A percentile compares a stretch with the other conserved stretches of the same genome.
Evolutionary conservation across 2,113 vertebrate species (phyloP).

Genomic region (Semnornis frantzii): DNA sequence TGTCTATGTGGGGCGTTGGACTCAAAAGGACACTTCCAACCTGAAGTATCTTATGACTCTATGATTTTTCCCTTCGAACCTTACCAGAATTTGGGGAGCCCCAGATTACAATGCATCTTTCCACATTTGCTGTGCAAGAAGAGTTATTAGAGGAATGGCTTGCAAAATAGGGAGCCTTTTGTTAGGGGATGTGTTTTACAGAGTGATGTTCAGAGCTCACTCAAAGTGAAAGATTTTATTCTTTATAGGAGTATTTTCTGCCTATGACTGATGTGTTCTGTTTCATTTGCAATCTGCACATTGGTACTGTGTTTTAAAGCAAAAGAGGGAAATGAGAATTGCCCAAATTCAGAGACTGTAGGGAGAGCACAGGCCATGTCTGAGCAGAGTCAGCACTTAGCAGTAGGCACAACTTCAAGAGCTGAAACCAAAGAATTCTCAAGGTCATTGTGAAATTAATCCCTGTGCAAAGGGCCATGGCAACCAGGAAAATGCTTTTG

Average conservation of each 20-base stretch:
- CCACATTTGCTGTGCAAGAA: not conserved
- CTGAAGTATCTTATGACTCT: too few species aligned
- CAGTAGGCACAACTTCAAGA: not conserved
- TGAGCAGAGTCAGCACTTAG: not conserved
- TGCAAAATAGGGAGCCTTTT: not conserved
- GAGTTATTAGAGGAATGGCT: not conserved
- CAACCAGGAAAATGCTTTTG: not conserved
- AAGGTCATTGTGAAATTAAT: constrained; percentile 14
- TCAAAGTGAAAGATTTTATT: not conserved
- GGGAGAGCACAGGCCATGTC: not conserved
- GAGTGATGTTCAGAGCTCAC: not conserved
- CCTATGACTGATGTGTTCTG: not conserved
- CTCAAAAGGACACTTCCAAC: too few species aligned
- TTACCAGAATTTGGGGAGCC: not conserved
- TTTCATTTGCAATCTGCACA: not conserved
- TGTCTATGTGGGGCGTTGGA: too few species aligned
- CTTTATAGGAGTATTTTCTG: not conserved
- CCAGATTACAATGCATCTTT: not conserved
- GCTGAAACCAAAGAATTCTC: not conserved
- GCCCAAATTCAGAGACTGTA: not conserved
- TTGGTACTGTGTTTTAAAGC: not conserved
- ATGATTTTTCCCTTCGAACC: not conserved
- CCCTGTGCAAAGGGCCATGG: not conserved
- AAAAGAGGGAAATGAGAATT: not conserved
- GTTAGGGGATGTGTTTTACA: not conserved